These are phyloP conservation scores for human (Homo sapiens) DNA, from an alignment of 2,113 vertebrate genomes.

Conservation along the genomic window DNA sequence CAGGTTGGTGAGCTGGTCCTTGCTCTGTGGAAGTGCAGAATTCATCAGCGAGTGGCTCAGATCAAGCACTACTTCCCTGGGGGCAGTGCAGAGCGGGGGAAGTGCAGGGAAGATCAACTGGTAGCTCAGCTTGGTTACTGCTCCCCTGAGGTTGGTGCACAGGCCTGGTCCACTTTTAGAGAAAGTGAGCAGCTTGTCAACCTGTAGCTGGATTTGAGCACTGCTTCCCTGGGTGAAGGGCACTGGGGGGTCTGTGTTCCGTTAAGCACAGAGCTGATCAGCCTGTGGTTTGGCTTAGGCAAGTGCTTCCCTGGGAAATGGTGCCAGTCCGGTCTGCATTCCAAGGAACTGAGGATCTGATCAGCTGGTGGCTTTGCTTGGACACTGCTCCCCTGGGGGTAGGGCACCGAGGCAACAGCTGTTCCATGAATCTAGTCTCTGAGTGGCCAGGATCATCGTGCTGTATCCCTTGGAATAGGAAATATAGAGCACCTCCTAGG, in stretches of 20 bases:
- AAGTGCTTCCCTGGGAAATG: background rate
- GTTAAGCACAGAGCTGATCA: background rate
- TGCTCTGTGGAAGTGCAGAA: background rate
- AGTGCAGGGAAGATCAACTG: background rate
- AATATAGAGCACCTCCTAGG: background rate
- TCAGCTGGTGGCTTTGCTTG: background rate
- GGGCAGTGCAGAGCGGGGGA: background rate
- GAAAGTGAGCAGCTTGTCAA: background rate
- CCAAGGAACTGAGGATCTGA: background rate
- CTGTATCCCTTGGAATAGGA: background rate
- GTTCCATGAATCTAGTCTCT: background rate
- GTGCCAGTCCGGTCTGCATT: background rate
- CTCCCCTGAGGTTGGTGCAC: background rate
- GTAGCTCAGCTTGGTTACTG: background rate
- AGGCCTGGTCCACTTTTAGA: background rate
- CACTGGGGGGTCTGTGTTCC: background rate
- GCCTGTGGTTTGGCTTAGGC: background rate
- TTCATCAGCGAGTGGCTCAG: background rate
- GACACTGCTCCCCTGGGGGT: background rate
- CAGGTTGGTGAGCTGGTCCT: no score
- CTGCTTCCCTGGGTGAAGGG: background rate
- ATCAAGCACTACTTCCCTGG: background rate
- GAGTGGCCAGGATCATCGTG: background rate
- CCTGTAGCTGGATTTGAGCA: background rate
- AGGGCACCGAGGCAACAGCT: background rate